These are phyloP conservation scores for Syncerus caffer DNA, from an alignment of 2,797 vertebrate genomes.

Conservation along the genomic window DNA sequence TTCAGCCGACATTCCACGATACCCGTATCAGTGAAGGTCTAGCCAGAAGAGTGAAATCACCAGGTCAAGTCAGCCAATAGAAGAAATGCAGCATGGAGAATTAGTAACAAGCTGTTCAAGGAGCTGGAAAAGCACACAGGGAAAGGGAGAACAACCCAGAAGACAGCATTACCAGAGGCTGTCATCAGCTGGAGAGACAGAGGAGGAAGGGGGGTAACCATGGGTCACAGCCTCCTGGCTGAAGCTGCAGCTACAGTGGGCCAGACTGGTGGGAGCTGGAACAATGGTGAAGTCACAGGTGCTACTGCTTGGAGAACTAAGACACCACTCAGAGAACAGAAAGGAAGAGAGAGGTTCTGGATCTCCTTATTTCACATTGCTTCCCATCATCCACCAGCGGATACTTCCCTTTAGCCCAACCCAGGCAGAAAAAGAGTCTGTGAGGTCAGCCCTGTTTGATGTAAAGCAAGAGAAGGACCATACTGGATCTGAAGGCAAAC, in stretches of 20 bases:
- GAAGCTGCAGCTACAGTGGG: neutral
- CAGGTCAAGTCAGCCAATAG: neutral
- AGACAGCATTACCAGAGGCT: neutral
- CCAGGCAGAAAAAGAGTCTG: neutral
- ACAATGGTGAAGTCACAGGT: neutral
- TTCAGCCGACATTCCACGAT: neutral
- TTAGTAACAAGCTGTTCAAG: neutral
- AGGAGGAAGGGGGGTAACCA: rapidly evolving
- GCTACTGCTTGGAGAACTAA: neutral
- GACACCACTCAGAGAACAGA: neutral
- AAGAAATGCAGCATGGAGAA: neutral
- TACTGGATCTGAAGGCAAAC: neutral
- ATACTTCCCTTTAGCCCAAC: neutral
- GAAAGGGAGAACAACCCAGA: neutral
- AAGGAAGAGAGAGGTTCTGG: neutral
- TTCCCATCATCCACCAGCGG: neutral
- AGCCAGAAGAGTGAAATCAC: neutral
- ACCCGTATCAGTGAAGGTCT: neutral
- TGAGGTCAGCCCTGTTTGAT: neutral
- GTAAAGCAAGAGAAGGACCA: neutral
- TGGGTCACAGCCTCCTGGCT: neutral
- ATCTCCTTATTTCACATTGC: neutral
- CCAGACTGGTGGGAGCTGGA: neutral
- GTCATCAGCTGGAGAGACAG: neutral
- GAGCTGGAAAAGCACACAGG: neutral